Base-by-base conservation (phyloP, 2,888 invertebrate species). In the Shargacucullia verbasci region DNA sequence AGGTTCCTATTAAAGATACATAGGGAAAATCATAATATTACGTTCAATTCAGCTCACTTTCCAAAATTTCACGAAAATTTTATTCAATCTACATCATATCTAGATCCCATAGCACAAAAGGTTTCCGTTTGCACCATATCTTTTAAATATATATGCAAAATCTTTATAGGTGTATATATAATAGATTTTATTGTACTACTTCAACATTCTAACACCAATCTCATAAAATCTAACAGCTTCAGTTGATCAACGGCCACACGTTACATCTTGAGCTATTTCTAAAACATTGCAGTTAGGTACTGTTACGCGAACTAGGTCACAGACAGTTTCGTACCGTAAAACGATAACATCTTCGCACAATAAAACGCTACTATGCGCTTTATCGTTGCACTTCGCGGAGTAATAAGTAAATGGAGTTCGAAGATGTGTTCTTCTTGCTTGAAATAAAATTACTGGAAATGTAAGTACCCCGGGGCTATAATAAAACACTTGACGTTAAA, bases 271-370 rank as follows among this genome's bases (percentile, higher is more conserved):
- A 58, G 64, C 25, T 59, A 68, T 72, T 68, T 72, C 67, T 67
- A 46, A 76, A 72, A 76, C 57, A 71, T 70, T 65, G 67, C 70
- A 74, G 65, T 68, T 73, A 68, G 61, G 15, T 73, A 73, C 72
- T 66, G 73, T 70, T 75, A 78, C 63, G 53, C 52, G 59, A 80
- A 78, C 70, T 80, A 53, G 80, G 77, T 71, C 72, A 60, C 57
- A 73, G 59, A 72, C 65, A 54, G 70, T 71, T 78, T 70, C 72
- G 60, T 70, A 78, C 71, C 73, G 78, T 72, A 69, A 65, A 69
- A 62, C 59, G 78, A 80, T 81, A 81, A 70, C 61, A 73, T 73
- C 79, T 73, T 64, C 54, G 58, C 60, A 76, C 73, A 67, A 78
- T 76, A 70, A 58, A 69, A 63, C 40, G 40, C 63, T 70, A 63